Base-by-base conservation (phyloP, 1,140 invertebrate genomes). In the Conopomorpha cramerella region DNA sequence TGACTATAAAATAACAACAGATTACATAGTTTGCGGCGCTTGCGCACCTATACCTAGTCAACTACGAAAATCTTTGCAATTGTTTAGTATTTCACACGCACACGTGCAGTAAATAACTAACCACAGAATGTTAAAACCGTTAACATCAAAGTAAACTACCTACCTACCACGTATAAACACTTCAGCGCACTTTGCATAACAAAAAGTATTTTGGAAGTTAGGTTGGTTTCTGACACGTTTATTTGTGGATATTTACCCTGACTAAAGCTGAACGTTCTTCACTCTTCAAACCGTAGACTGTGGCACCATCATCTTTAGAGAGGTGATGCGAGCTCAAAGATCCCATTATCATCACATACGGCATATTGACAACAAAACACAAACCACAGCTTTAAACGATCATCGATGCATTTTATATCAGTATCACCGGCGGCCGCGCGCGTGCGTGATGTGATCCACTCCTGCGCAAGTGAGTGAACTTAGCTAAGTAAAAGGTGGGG, bases 301-400 rank as follows among this genome's bases (percentile, higher is more conserved):
- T 70, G 12, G 58, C 63, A 34, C 65, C 66, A 37, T 74, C 70
- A 44, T 74, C 65, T 36, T 70, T 72, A 1, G 62, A 66, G 0
- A 74, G 55, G 44, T 70, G 59, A 15, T 51, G 57, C 25, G 61
- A 58, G 36, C 57, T 70, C 1, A 76, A 49, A 36, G 57, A 63
- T 16, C 70, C 70, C 65, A 76, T 72, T 32, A 76, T 62, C 70
- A 76, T 76, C 11, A 76, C 60, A 43, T 76, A 76, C 41, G 70
- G 70, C 70, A 76, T 74, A 10, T 38, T 64, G 27, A 10, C 30
- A 30, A 30, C 28, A 19, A 26, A 8, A 18, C 28, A 33, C 34
- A 13, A 15, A 25, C 11, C 18, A 11, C 8, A 23, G 16, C 12
- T 30, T 30, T 16, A 28, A 38, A 48, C 23, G 40, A 37, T 55